Conservation (phyloP, 2,797 vertebrate species). For the Xerus rutilus region DNA sequence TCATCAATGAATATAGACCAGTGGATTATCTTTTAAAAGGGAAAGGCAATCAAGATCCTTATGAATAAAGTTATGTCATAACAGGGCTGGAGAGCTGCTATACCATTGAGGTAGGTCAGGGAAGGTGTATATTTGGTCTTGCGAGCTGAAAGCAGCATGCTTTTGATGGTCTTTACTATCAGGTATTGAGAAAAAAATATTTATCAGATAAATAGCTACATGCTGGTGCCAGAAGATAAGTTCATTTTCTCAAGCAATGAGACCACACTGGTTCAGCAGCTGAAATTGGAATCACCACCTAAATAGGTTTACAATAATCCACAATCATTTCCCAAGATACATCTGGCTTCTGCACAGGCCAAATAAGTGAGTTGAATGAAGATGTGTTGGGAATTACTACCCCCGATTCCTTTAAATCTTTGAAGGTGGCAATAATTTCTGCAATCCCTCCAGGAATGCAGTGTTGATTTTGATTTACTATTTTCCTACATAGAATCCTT, state of each 20-base stretch:
- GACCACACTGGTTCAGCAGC: background rate
- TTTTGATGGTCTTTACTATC: background rate
- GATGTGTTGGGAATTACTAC: background rate
- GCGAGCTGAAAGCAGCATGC: background rate
- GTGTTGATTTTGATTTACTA: background rate
- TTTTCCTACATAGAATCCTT: background rate
- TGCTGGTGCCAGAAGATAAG: background rate
- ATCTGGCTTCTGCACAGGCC: background rate
- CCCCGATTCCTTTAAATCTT: background rate
- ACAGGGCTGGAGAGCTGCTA: background rate
- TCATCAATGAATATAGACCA: background rate
- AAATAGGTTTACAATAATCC: background rate
- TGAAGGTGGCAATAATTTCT: background rate
- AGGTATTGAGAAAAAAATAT: background rate
- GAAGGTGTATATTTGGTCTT: background rate
- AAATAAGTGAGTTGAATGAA: background rate
- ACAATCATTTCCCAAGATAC: background rate
- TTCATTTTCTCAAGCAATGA: background rate
- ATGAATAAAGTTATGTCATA: background rate
- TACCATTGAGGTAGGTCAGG: background rate
- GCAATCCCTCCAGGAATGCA: background rate
- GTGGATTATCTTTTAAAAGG: background rate
- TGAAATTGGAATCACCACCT: background rate
- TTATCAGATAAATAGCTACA: background rate
- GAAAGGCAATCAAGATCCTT: too few relatives aligned